Evolutionary conservation across 2,797 vertebrate genomes (phyloP).

Genomic region (Benthosema pterotum): DNA sequence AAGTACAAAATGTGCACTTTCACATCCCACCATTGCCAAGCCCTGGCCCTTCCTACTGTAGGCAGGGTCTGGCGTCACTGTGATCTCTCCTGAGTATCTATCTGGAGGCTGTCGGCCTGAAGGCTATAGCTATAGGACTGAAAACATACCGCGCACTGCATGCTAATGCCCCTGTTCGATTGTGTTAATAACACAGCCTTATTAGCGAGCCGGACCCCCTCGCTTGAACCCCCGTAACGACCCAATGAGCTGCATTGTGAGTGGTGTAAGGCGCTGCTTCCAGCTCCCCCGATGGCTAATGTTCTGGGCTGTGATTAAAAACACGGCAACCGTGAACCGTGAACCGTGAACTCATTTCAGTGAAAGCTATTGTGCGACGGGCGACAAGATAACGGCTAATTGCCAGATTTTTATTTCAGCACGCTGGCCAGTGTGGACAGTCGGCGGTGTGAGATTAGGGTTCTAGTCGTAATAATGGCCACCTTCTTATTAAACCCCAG

Average conservation of each 20-base stretch:
- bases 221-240: slow-evolving; percentile 63
- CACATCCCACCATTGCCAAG: no score
- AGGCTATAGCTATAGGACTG: slow-evolving; percentile 3
- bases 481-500: slow-evolving; percentile 17
- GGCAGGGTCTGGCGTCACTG: no score
- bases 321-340: slow-evolving; percentile 47
- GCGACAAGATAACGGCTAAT: slow-evolving; percentile 67
- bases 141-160: slow-evolving; percentile 23
- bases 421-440: slow-evolving; percentile 29
- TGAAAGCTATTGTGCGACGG: slow-evolving; percentile 57
- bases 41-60: no score
- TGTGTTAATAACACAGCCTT: slow-evolving; percentile 53
- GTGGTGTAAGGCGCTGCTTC: slow-evolving; percentile 50
- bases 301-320: slow-evolving; percentile 70
- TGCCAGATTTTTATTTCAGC: slow-evolving; percentile 62
- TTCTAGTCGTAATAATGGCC: slow-evolving; percentile 46
- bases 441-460: slow-evolving; percentile 38
- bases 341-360: slow-evolving; percentile 66
- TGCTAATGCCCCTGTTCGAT: slow-evolving; percentile 46
- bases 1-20: no score
- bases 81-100: no score
- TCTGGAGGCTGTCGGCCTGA: no score
- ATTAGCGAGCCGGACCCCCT: slow-evolving; percentile 60
- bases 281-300: slow-evolving; percentile 57
- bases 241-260: slow-evolving; percentile 49